Evolutionary conservation across 2,797 vertebrate species (phyloP), one percentile per base, ranked within the genome.

Genomic region (Spinus pinus): DNA sequence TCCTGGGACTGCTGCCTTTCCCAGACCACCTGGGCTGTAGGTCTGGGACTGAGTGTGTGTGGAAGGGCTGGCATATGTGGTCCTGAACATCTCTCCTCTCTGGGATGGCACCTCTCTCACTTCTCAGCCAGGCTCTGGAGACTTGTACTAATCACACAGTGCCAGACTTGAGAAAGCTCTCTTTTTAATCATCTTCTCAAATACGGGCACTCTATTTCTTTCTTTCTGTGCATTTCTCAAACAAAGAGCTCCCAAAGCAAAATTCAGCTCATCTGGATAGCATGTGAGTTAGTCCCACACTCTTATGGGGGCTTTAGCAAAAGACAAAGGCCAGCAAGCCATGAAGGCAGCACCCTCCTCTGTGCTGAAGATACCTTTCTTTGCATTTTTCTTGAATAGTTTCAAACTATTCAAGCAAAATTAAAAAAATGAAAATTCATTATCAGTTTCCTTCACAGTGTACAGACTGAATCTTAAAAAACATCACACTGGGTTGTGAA

Each of bases 241-340:
- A 39, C 24, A 91, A 85, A 0, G 2, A 82, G 15, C 5, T 80
- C 31, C 30, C 31, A 60, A 9, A 60, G 37, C n/a, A 91, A 78
- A 89, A 54, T 50, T 62, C 50, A 71, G 39, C 39, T n/a, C 1
- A 1, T 39, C 27, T 70, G 35, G 10, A 14, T 12, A 31, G 27
- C 8, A 10, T 3, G 20, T 0, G 16, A 18, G 7, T 70, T 56
- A 47, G 35, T 50, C 7, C 0, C 5, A 2, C 15, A 31, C 5
- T 28, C 57, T 53, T 27, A 22, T 3, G 44, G 37, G 30, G 30
- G 19, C 27, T 44, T 69, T 47, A 77, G 42, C 41, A 71, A 53
- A 41, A 70, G 57, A 30, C 1, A 1, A 77, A 70, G 41, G n/a
- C 9, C 57, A 69, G 37, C 14, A 66, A 74, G 23, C 37, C 42